Percentiles rank a stretch among this genome's conserved stretches.
phyloP scores from a whole-genome alignment of 2,888 invertebrate species.

The Helicoverpa assulta region DNA sequence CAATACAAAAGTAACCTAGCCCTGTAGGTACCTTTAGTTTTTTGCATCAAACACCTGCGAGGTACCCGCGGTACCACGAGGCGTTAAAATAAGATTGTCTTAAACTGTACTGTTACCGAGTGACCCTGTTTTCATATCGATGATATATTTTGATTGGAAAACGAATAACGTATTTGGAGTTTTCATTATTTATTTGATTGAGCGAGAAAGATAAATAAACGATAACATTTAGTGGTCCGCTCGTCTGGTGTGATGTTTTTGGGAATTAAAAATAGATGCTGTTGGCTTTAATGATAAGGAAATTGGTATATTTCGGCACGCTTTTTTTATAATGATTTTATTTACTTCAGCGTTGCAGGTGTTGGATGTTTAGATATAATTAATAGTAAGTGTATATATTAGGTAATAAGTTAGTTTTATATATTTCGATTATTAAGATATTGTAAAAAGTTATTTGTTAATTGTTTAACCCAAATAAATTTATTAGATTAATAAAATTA shows the following conservation, averaged over 20 bases:
- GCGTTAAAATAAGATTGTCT: conserved; percentile 55
- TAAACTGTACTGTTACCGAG: conserved; percentile 61
- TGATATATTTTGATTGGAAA: conserved; percentile 62
- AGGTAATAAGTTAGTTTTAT: too few species aligned
- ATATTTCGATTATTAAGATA: too few species aligned
- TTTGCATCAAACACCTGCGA: conserved; percentile 44
- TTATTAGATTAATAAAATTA: too few species aligned
- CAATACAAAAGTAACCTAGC: conserved; percentile 23
- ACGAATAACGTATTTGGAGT: conserved; percentile 27
- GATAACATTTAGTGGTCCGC: conserved; percentile 4
- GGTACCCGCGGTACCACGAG: conserved; percentile 13
- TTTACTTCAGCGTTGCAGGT: too few species aligned
- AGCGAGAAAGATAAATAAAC: conserved; percentile 18
- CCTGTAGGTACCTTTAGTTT: conserved; percentile 33
- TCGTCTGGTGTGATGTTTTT: neutral
- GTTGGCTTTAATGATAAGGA: too few species aligned
- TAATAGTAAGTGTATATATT: too few species aligned
- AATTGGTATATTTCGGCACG: too few species aligned
- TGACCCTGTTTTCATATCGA: conserved; percentile 56
- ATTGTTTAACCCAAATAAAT: too few species aligned
- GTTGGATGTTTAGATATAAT: too few species aligned
- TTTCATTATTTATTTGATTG: conserved; percentile 40
- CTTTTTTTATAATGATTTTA: too few species aligned
- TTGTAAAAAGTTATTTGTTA: too few species aligned
- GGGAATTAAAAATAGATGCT: neutral